Conservation (phyloP, 2,888 invertebrate species). For the Boloria selene region DNA sequence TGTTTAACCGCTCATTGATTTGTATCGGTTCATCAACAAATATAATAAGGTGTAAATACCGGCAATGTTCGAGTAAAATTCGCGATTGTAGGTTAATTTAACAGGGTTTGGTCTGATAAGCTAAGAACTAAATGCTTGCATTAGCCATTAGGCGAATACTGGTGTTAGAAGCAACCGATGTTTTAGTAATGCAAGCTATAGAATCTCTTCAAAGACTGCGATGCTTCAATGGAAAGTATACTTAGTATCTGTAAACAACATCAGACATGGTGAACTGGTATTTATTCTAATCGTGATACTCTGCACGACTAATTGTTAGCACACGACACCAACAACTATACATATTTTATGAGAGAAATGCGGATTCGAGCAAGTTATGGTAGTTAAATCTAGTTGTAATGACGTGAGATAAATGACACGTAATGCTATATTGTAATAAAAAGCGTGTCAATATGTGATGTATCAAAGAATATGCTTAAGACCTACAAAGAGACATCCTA, state of each 20-base stretch:
- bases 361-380: conserved; percentile 25
- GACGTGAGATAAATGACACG: conserved; percentile 13
- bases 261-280: conserved; percentile 20
- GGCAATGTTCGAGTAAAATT: neutral
- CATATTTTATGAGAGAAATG: conserved; percentile 38
- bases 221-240: neutral
- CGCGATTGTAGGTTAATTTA: neutral
- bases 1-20: conserved; percentile 9
- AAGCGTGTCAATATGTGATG: too few species aligned
- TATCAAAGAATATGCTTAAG: too few species aligned
- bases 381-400: conserved; percentile 11
- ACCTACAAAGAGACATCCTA: too few species aligned
- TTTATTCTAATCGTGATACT: conserved; percentile 32
- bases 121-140: neutral
- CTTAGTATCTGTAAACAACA: neutral
- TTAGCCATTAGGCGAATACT: too few species aligned
- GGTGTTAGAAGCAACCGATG: too few species aligned
- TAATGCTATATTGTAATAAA: neutral
- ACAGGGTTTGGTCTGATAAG: neutral
- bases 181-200: too few species aligned
- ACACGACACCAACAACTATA: conserved; percentile 28
- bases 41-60: conserved; percentile 4
- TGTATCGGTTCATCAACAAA: conserved; percentile 11
- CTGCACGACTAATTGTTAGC: conserved; percentile 29
- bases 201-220: too few species aligned